A percentile compares a stretch with the other conserved stretches of the same genome.
Conservation (phyloP, 2,888 invertebrate species). For the Sympetrum striolatum region DNA sequence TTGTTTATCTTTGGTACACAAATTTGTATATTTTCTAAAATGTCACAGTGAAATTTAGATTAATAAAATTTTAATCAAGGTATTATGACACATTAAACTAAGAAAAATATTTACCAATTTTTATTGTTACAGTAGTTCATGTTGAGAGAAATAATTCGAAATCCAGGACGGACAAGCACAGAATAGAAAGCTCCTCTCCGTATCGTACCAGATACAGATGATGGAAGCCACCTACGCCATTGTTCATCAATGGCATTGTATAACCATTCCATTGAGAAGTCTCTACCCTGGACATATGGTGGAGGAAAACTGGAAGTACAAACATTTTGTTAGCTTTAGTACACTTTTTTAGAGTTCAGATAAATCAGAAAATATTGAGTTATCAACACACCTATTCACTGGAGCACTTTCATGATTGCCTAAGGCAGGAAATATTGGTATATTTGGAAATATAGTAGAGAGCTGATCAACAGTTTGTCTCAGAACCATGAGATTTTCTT, state of each 20-base stretch:
- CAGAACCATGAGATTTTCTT: conserved; percentile 84
- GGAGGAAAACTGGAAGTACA: conserved; percentile 78
- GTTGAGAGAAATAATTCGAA: conserved; percentile 91
- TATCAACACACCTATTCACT: conserved; percentile 77
- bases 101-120: conserved; percentile 73
- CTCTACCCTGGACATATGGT: conserved; percentile 77
- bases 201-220: conserved; percentile 84
- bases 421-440: conserved; percentile 91
- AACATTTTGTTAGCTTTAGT: background rate
- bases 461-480: conserved; percentile 86
- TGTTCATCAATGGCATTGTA: conserved; percentile 88
- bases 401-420: conserved; percentile 98
- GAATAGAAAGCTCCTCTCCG: conserved; percentile 91
- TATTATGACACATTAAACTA: background rate
- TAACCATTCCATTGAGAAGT: conserved; percentile 88
- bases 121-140: conserved; percentile 96
- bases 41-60: background rate
- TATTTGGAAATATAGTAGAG: conserved; percentile 86
- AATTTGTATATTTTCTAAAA: no score
- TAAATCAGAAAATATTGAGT: background rate
- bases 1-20: no score
- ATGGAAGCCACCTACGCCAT: conserved; percentile 92
- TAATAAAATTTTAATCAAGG: background rate
- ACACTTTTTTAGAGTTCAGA: background rate
- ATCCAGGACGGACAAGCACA: conserved; percentile 86